phyloP scores from a whole-genome alignment of 2,888 invertebrate genomes.

The Drosophila incognita region DNA sequence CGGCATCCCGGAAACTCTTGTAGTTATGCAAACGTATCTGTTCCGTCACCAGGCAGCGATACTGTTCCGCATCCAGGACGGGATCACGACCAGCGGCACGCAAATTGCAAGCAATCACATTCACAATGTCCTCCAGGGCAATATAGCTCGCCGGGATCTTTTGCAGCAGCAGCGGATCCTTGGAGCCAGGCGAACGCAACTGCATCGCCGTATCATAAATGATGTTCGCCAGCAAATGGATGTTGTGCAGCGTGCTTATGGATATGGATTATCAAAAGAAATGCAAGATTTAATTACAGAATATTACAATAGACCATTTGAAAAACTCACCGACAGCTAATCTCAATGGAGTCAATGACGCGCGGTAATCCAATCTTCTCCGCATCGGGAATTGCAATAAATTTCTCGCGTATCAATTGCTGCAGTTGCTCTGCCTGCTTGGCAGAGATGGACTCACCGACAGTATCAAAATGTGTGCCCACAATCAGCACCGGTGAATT shows the following conservation, averaged over 20 bases:
- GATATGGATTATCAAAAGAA: background rate
- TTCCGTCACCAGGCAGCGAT: conserved; percentile 85
- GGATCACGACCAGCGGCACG: conserved; percentile 90
- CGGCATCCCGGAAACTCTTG: conserved; percentile 89
- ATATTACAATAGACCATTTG: background rate
- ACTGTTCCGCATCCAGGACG: conserved; percentile 93
- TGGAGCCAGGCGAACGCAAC: conserved; percentile 95
- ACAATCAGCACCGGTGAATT: conserved; percentile 98
- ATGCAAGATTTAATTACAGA: background rate
- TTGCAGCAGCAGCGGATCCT: conserved; percentile 95
- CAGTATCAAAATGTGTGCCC: conserved; percentile 97
- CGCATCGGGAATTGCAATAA: conserved; percentile 97
- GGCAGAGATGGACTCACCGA: conserved; percentile 85
- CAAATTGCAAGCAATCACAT: conserved; percentile 91
- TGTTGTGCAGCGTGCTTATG: conserved; percentile 92
- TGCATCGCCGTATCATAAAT: conserved; percentile 97
- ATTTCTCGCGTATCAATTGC: conserved; percentile 93
- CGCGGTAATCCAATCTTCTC: conserved; percentile 97
- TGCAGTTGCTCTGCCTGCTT: conserved; percentile 91
- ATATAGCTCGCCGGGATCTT: conserved; percentile 98
- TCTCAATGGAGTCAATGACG: conserved; percentile 96
- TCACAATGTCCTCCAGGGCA: conserved; percentile 96
- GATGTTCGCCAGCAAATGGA: conserved; percentile 94
- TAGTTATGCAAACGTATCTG: conserved; percentile 85
- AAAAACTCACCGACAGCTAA: conserved; percentile 87